Base-by-base conservation (phyloP, 2,888 invertebrate genomes). In the Sarcophaga subvicina region DNA sequence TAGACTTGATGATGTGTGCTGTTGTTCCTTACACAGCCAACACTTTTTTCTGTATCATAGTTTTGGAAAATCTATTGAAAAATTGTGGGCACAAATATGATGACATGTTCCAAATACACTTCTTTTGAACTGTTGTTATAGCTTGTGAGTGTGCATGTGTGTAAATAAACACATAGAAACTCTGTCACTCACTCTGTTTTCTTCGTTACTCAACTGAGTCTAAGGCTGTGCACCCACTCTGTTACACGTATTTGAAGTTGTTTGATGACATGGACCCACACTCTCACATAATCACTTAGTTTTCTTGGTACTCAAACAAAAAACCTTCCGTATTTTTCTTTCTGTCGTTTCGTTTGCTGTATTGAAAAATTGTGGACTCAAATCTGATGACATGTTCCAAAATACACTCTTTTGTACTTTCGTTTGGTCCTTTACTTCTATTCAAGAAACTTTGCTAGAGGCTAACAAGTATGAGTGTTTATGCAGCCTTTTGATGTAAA, bases 321-420 rank as follows among this genome's bases (percentile, higher is more conserved):
- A 49, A 49, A 49, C 3, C 0, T 3, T 49, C 11, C 14, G 2
- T 49, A 14, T 54, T 17, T 54, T 14, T 54, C 17, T 45, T 37
- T 0, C 37, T 37, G 2, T 2, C 37, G 37, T 62, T 62, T n/a
- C 10, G 17, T 62, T 3, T 62, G 1, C n/a, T 5, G 59, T 76
- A 83, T 83, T 70, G 86, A 82, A 87, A 87, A 84, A 82, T 76
- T 84, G 62, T 79, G 27, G 78, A 63, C 84, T 70, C 79, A 84
- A 81, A 79, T 82, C 79, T 87, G 87, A 84, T 87, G 87, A 87
- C 87, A 87, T 72, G 81, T 80, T 76, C 81, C 54, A 54, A 75
- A 80, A 73, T 49, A 73, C 37, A 77, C 45, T 85, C 62, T 12
- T 47, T 79, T 69, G 62, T 62, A 37, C 17, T 12, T 54, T 66